Base-by-base conservation (phyloP, 2,797 vertebrate genomes). In the Microhierax caerulescens region DNA sequence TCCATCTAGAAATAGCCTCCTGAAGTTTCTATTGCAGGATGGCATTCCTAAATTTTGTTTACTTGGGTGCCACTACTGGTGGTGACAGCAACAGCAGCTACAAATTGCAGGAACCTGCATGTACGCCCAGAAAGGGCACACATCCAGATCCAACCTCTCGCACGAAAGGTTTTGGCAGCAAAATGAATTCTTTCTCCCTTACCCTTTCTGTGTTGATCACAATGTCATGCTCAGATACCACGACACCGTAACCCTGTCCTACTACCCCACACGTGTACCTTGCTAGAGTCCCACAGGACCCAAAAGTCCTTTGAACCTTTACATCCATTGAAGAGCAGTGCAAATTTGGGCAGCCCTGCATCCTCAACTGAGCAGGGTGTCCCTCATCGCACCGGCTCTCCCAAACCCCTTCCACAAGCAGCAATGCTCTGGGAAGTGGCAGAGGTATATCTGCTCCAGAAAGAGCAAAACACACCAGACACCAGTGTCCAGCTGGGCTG, bases 101-200 rank as follows among this genome's bases (percentile, higher is more conserved):
- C 77, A 48, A 89, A 80, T 21, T 57, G 84, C 74, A 95, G 74
- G 63, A 89, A 92, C 67, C 84, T 72, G 81, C n/a, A 30, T 0
- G 28, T 43, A 21, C 41, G 53, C 86, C 64, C 43, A 0, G 72
- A 18, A 80, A 36, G 84, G 91, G 91, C 95, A 77, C 56, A 2
- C 4, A 6, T 95, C 95, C 96, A 97, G 78, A 67, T 5, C 72
- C 7, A 17, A 36, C 91, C 86, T 85, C 91, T 93, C 0, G 1
- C 92, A 96, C 9, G 1, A 72, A 94, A 92, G 78, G 75, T 85
- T 92, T 53, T 95, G 95, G 95, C 91, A 88, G 92, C 60, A 54
- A 47, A 50, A 64, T 12, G 1, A 41, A 85, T 77, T 90, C 92
- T 70, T 70, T 45, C 63, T 91, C 86, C 79, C 8, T 65, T 6